phyloP scores from a whole-genome alignment of 2,888 invertebrate genomes.

The Synanthedon vespiformis region DNA sequence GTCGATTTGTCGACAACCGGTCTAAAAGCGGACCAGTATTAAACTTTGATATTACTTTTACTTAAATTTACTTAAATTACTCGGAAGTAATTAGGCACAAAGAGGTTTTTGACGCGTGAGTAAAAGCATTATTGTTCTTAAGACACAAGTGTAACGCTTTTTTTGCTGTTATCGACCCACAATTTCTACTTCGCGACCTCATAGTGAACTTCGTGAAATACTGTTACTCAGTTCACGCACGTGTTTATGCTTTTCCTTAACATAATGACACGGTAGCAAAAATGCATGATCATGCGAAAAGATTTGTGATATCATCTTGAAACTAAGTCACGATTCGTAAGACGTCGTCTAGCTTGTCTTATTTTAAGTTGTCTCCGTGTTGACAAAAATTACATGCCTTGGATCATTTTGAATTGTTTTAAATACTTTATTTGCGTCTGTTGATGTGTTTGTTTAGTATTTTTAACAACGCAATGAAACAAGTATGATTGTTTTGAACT shows the following conservation, averaged over 20 bases:
- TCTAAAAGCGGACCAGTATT: conserved; percentile 2
- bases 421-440: too few species aligned
- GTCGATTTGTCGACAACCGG: conserved; percentile 5
- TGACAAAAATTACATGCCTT: too few species aligned
- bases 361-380: too few species aligned
- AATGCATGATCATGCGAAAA: conserved; percentile 5
- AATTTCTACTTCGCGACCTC: conserved; percentile 10
- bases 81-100: background rate
- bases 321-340: conserved; percentile 20
- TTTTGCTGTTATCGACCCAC: background rate
- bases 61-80: conserved; percentile 5
- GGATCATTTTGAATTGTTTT: too few species aligned
- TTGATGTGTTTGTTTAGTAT: too few species aligned
- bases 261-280: conserved; percentile 12
- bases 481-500: too few species aligned
- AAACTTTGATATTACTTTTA: conserved; percentile 15
- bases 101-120: background rate
- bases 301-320: conserved; percentile 6
- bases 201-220: conserved; percentile 6
- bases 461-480: too few species aligned
- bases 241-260: conserved; percentile 8
- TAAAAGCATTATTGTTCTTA: background rate
- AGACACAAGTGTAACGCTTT: too few species aligned
- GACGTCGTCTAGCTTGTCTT: background rate
- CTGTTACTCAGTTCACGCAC: conserved; percentile 5